phyloP scores from a whole-genome alignment of 2,888 invertebrate species.

The Timema cristinae region DNA sequence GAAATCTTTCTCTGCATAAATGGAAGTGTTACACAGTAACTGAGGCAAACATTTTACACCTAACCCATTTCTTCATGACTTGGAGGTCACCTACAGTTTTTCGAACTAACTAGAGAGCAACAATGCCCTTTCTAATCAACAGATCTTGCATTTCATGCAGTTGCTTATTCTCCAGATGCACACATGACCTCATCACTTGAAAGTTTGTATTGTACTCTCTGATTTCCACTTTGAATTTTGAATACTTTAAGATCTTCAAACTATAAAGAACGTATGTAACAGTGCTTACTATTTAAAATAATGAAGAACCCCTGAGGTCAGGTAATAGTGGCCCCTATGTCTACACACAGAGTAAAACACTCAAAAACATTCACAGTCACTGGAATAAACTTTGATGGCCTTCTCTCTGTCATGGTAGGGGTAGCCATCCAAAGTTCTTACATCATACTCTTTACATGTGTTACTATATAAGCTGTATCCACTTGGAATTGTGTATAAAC shows the following conservation, averaged over 20 bases:
- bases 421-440: too few species aligned
- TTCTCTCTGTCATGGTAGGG: too few species aligned
- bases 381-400: too few species aligned
- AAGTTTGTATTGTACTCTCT: not conserved
- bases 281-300: constrained; percentile 7
- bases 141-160: not conserved
- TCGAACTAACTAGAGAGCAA: too few species aligned
- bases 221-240: constrained; percentile 12
- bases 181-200: constrained; percentile 5
- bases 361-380: too few species aligned
- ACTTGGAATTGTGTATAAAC: too few species aligned
- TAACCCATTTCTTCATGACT: constrained; percentile 10
- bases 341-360: too few species aligned
- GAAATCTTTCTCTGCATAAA: constrained; percentile 8
- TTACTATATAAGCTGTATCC: too few species aligned
- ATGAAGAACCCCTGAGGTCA: too few species aligned
- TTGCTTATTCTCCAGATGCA: constrained; percentile 1
- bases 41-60: not conserved
- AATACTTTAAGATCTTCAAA: constrained; percentile 10
- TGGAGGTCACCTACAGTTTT: constrained; percentile 9
- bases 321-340: too few species aligned
- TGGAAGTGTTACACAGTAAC: not conserved
- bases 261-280: not conserved
- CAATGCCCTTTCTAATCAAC: too few species aligned
- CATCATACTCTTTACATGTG: too few species aligned